Evolutionary conservation across 2,888 invertebrate genomes (phyloP), one percentile per base, ranked within the genome.

Genomic region (Cecidostiba fungosa): DNA sequence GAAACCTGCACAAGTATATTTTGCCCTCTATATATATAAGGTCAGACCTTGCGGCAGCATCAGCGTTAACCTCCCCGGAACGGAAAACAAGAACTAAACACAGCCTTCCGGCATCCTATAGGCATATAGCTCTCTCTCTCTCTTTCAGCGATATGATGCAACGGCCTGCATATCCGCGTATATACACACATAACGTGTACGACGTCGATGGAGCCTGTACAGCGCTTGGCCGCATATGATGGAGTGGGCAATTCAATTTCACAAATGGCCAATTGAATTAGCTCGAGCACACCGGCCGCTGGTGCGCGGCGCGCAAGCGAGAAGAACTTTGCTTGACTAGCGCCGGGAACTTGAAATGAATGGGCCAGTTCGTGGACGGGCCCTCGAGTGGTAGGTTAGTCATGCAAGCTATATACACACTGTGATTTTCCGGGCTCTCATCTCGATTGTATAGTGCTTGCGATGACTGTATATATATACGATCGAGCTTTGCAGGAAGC

Each of bases 181-280:
- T 54, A 23, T 62, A 50, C 3, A 50, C 62, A 10, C 62, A 62
- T 50, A 50, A 50, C 50, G 50, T n/a, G n/a, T 50, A 50, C 50
- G 69, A 32, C 69, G 66, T 29, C 19, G 39, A 23, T 36, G 70
- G 39, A 19, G 70, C 72, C 39, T n/a, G n/a, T n/a, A 59, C n/a
- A 72, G 72, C 19, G 72, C 23, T 12, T n/a, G 39, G 39, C 76
- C 82, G 70, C 73, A 19, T n/a, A n/a, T 78, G 82, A 74, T 78
- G 26, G 74, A 77, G 73, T 72, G 23, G 39, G 77, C 77, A 83
- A 83, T 86, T 86, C 86, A 86, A 86, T 86, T 86, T 86, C 80
- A 50, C 79, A 86, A 83, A 83, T 70, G 77, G 83, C 80, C 86
- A 50, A 86, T 86, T 83, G 79, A 86, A 83, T 83, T 77, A 86